phyloP scores from a whole-genome alignment of 2,113 vertebrate genomes.

The Podiceps cristatus region DNA sequence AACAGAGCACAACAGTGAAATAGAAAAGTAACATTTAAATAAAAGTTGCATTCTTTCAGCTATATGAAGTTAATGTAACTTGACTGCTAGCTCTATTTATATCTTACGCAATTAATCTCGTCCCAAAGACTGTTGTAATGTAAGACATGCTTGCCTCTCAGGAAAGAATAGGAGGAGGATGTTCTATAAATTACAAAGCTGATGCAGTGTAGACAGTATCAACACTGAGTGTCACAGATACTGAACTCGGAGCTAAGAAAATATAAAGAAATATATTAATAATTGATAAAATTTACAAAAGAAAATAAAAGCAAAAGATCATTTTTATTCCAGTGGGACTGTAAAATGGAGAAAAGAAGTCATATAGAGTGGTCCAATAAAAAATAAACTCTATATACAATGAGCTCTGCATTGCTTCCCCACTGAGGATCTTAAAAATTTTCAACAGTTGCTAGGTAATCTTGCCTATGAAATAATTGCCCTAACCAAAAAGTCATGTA shows the following conservation, averaged over 20 bases:
- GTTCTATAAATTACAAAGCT: slow-evolving; percentile 33
- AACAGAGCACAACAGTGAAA: not conserved
- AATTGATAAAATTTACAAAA: not conserved
- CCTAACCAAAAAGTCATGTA: not conserved
- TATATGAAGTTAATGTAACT: not conserved
- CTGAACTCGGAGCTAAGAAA: slow-evolving; percentile 47
- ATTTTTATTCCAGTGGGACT: not conserved
- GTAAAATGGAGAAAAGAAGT: not conserved
- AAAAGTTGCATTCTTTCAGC: not conserved
- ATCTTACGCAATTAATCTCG: not conserved
- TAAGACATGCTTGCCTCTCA: not conserved
- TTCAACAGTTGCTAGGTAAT: not conserved
- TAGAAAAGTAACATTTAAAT: not conserved
- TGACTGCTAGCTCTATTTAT: not conserved
- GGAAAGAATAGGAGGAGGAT: not conserved
- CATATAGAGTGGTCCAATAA: not conserved
- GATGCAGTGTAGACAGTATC: not conserved
- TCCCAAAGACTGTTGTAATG: not conserved
- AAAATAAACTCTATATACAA: not conserved
- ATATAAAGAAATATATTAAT: slow-evolving; percentile 36
- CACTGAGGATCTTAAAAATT: not conserved
- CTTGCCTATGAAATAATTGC: not conserved
- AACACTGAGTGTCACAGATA: slow-evolving; percentile 19
- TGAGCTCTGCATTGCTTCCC: not conserved
- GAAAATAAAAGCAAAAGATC: not conserved